Conservation (phyloP, 2,113 vertebrate species). For the Lichenostomus cassidix region DNA sequence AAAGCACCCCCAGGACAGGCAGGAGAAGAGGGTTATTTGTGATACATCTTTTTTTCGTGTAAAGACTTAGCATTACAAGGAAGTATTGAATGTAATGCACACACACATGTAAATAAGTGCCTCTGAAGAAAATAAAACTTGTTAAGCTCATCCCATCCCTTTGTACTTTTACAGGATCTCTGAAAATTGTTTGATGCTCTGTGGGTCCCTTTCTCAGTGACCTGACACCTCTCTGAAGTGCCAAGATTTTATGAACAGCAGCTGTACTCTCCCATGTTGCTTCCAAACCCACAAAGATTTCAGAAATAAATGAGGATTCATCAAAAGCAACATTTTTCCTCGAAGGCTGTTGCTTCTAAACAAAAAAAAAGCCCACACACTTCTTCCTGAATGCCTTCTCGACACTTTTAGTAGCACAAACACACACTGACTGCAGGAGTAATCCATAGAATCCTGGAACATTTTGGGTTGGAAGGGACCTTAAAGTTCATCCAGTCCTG, state of each 20-base stretch:
- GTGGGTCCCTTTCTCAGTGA: not conserved
- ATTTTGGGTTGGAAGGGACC: not conserved
- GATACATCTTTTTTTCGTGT: not conserved
- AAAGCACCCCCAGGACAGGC: not conserved
- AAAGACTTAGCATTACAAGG: not conserved
- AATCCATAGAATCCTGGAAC: accelerated
- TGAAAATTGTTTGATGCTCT: not conserved
- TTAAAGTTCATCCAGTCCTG: not conserved
- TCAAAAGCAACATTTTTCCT: not conserved
- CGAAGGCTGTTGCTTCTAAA: not conserved
- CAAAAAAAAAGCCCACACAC: not conserved
- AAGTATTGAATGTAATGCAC: not conserved
- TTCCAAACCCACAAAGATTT: not conserved
- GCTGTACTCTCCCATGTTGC: not conserved
- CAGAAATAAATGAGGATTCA: not conserved
- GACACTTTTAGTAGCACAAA: not conserved
- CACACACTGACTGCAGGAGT: not conserved
- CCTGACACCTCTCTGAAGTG: not conserved
- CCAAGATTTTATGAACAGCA: not conserved
- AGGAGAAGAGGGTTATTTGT: not conserved
- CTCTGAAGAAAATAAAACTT: not conserved
- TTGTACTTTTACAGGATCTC: not conserved
- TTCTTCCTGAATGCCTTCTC: not conserved
- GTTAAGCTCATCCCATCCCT: not conserved
- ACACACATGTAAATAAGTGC: not conserved